Conservation (phyloP, 2,113 vertebrate genomes). For the Limanda limanda region DNA sequence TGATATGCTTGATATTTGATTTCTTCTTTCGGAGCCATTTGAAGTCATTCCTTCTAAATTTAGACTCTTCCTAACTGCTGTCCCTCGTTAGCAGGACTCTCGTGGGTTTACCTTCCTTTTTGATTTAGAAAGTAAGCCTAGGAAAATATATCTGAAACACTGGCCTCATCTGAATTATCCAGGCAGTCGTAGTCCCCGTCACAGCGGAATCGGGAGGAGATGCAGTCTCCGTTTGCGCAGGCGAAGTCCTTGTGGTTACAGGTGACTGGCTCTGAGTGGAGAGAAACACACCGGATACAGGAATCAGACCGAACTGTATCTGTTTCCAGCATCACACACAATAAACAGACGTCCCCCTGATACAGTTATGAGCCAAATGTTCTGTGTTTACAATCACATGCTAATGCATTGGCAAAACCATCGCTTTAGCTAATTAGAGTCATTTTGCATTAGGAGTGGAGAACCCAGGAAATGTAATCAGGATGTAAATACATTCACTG, state of each 20-base stretch:
- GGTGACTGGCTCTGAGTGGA: slow-evolving; percentile 89
- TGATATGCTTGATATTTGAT: too few species aligned
- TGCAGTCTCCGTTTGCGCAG: slow-evolving; percentile 94
- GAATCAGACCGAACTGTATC: not conserved
- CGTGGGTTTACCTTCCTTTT: slow-evolving; percentile 5
- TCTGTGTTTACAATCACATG: slow-evolving; percentile 26
- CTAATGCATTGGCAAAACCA: slow-evolving; percentile 47
- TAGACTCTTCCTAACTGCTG: not conserved
- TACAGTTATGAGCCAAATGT: slow-evolving; percentile 22
- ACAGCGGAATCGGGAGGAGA: slow-evolving; percentile 95
- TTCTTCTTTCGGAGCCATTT: not conserved
- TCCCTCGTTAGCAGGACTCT: slow-evolving; percentile 1
- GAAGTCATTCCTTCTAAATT: not conserved
- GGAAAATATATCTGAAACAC: slow-evolving; percentile 43
- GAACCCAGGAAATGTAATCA: slow-evolving; percentile 61
- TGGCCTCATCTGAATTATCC: slow-evolving; percentile 96
- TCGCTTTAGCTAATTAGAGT: slow-evolving; percentile 57
- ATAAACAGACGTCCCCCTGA: slow-evolving; percentile 20
- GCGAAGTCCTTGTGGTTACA: slow-evolving; percentile 96
- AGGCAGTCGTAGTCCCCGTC: slow-evolving; percentile 97
- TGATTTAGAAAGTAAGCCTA: not conserved
- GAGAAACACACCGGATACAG: slow-evolving; percentile 26
- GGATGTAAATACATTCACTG: slow-evolving; percentile 70
- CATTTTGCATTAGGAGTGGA: slow-evolving; percentile 60
- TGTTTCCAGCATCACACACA: slow-evolving; percentile 16